Base-by-base conservation (phyloP, 1,140 invertebrate genomes). In the Eriosoma lanigerum region DNA sequence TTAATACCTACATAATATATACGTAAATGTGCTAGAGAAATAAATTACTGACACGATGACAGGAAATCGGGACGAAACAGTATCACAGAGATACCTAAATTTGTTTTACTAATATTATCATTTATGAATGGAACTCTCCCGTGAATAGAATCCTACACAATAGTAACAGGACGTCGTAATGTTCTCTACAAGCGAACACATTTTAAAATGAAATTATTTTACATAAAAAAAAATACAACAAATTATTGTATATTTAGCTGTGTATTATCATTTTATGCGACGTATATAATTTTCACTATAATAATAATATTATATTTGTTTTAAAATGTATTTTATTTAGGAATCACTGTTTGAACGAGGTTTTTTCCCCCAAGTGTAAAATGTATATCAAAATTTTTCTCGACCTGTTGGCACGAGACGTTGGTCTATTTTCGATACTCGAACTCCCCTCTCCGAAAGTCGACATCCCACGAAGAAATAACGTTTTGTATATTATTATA, bases 331-430 rank as follows among this genome's bases (percentile, higher is more conserved):
- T 72, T 29, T 19, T 13, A 72, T 72, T 72, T 52, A 52, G 68
- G 68, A 26, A 72, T 24, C 68, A 72, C 68, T 72, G 68, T 19
- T 24, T 50, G 32, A 8, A 38, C 19, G 48, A 52, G 48, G 48
- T 52, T 52, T 72, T 72, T 52, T 72, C 19, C 32, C 3, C 68
- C 68, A n/a, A 68, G 66, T 68, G 21, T 48, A 48, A 72, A 72
- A 72, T 29, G 68, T 8, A 24, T 26, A 72, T 52, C 21, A 48
- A 38, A 68, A 72, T 72, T 72, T 29, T 72, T 29, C 19, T 52
- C 24, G 26, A 52, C 46, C 68, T 46, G 24, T 72, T 72, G 68
- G 68, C 68, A 72, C 68, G 26, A 50, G 17, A 72, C 26, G 9
- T 0, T 29, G 24, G 10, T 72, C 48, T 72, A 72, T 72, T 72